These are phyloP conservation scores for Sinopyrophorus schimmeli DNA, from an alignment of 2,888 invertebrate species.

Conservation along the genomic window DNA sequence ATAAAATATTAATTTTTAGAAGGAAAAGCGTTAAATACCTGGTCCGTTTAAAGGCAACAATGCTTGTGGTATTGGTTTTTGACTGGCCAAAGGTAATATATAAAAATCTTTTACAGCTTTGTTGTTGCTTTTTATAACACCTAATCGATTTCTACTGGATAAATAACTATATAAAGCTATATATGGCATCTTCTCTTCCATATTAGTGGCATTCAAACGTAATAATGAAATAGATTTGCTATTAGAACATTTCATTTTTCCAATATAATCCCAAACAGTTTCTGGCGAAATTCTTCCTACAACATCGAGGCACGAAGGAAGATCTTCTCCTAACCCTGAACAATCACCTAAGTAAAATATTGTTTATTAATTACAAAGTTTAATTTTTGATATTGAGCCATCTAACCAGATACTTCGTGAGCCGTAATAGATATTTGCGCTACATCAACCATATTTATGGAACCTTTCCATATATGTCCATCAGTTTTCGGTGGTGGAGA, in stretches of 20 bases:
- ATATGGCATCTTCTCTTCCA: slow-evolving; percentile 83
- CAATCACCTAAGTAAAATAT: slow-evolving; percentile 62
- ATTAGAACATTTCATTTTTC: slow-evolving; percentile 84
- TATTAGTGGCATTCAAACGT: slow-evolving; percentile 76
- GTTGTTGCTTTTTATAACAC: slow-evolving; percentile 81
- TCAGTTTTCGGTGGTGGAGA: slow-evolving; percentile 42
- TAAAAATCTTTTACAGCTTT: slow-evolving; percentile 92
- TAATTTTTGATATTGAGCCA: no score
- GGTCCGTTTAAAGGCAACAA: slow-evolving; percentile 72
- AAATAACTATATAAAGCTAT: slow-evolving; percentile 86
- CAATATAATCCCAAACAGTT: slow-evolving; percentile 92
- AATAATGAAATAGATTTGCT: slow-evolving; percentile 87
- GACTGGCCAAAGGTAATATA: slow-evolving; percentile 81
- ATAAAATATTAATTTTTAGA: background rate
- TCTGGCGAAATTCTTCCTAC: slow-evolving; percentile 90
- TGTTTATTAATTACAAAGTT: background rate
- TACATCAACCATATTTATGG: slow-evolving; percentile 88
- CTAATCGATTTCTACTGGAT: slow-evolving; percentile 77
- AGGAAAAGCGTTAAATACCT: slow-evolving; percentile 54
- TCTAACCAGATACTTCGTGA: slow-evolving; percentile 66
- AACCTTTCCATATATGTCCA: slow-evolving; percentile 71
- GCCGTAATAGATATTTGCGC: slow-evolving; percentile 84
- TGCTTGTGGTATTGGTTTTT: slow-evolving; percentile 70
- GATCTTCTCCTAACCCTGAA: slow-evolving; percentile 68
- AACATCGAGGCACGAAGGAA: slow-evolving; percentile 79